Base-by-base conservation (phyloP, 2,113 vertebrate genomes). In the Gadus macrocephalus region DNA sequence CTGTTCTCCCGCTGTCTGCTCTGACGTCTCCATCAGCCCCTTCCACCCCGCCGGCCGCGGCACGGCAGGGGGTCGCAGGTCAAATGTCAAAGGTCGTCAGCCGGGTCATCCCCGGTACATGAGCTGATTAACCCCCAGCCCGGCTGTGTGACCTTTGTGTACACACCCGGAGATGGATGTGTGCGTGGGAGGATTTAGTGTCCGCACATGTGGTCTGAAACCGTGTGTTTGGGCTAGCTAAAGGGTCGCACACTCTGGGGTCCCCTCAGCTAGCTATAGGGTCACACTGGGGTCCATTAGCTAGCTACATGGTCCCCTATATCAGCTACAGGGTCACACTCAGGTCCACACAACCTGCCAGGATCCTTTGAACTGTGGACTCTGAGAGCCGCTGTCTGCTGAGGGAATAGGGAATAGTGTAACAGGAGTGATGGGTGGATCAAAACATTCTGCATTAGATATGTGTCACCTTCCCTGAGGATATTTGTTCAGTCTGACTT, bases 351-450 rank as follows among this genome's bases (percentile, higher is more conserved):
- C 83, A 80, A 69, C 81, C 75, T 0, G 77, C n/a, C 61, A n/a
- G 22, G 67, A 63, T 74, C 75, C 79, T 69, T 78, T 84, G 82
- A 90, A 88, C 87, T 83, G 78, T 73, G 86, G 86, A 73, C 76
- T n/a, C 58, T 38, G 65, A 64, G 75, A 75, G 78, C 89, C 85
- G 86, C 84, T 88, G 83, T 76, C 68, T 70, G 72, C 38, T 66
- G 2, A n/a, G 55, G n/a, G 55, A 14, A 55, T 8, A 3, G 16
- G 53, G 53, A 55, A 16, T 2, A 55, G 53, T 4, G 53, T 3
- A 55, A 16, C 3, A 55, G 53, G 53, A 55, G 53, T 3, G 31
- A 35, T 35, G 2, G 31, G 31, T 35, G 4, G 2, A 4, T 15
- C 1, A 12, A 15, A 2, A 15, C 3, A 8, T 15, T 15, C 53